Evolutionary conservation across 2,797 vertebrate genomes (phyloP).

Genomic region (Rallus crepitans): DNA sequence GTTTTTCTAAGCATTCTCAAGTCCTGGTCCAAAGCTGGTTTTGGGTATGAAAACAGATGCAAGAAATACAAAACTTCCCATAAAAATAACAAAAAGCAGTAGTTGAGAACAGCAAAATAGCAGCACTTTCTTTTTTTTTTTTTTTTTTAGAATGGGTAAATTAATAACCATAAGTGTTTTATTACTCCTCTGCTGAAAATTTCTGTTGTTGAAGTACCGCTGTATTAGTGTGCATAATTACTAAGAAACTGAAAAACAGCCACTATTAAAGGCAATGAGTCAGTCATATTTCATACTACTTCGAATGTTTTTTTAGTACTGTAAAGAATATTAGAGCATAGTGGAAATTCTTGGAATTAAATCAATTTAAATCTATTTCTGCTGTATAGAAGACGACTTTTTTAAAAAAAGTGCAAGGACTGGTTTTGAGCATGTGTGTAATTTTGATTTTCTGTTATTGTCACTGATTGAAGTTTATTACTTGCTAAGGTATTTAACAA

Average conservation of each 20-base stretch:
- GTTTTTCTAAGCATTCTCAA: constrained; percentile 42
- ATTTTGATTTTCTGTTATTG: not conserved
- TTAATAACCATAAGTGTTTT: constrained; percentile 1
- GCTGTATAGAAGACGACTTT: not conserved
- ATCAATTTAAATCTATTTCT: not conserved
- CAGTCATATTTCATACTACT: not conserved
- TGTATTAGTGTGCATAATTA: constrained; percentile 4
- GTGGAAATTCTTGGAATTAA: not conserved
- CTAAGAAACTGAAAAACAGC: constrained; percentile 32
- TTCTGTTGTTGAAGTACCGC: constrained; percentile 12
- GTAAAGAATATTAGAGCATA: not conserved
- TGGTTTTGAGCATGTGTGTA: not conserved
- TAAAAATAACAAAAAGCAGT: not conserved
- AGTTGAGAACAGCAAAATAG: not conserved
- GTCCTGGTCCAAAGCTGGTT: not conserved
- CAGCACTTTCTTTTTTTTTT: not conserved
- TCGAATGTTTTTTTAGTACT: not conserved
- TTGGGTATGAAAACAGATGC: not conserved
- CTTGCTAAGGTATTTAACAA: not conserved
- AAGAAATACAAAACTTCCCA: not conserved
- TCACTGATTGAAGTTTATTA: not conserved
- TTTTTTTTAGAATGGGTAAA: not conserved
- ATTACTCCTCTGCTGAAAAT: constrained; percentile 14
- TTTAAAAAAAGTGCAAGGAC: not conserved
- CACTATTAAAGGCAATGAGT: constrained; percentile 5